A percentile compares a stretch with the other conserved stretches of the same genome.
These are phyloP conservation scores for Liparis tanakae DNA, from an alignment of 2,797 vertebrate species.

Conservation along the genomic window DNA sequence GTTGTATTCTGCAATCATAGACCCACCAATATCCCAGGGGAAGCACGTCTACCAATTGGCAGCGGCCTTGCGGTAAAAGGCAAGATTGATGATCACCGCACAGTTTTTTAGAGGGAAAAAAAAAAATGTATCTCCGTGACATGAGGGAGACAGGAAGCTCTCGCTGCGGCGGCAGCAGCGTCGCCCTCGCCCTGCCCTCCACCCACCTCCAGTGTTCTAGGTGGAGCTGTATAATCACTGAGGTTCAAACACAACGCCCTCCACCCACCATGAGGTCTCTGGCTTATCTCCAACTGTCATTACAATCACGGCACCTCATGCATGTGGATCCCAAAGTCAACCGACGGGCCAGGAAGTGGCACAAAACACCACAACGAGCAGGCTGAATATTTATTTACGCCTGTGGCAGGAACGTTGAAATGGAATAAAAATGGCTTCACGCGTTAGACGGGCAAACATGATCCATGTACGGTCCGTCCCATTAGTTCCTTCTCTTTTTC, in stretches of 20 bases:
- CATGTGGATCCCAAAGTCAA: slow-evolving; percentile 39
- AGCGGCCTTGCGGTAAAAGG: slow-evolving; percentile 41
- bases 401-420: slow-evolving; percentile 7
- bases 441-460: slow-evolving; percentile 27
- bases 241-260: slow-evolving; percentile 55
- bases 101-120: slow-evolving; percentile 51
- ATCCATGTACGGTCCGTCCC: slow-evolving; percentile 12
- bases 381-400: slow-evolving; percentile 21
- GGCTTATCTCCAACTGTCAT: slow-evolving; percentile 50
- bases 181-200: slow-evolving; percentile 55
- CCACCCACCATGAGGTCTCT: slow-evolving; percentile 62
- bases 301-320: slow-evolving; percentile 24
- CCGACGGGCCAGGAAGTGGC: slow-evolving; percentile 11
- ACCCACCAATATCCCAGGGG: slow-evolving; percentile 47
- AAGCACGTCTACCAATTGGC: slow-evolving; percentile 39
- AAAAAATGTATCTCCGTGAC: slow-evolving; percentile 42
- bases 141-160: slow-evolving; percentile 73
- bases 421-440: slow-evolving; percentile 36
- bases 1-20: slow-evolving; percentile 38
- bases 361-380: slow-evolving; percentile 21
- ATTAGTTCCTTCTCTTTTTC: slow-evolving; percentile 56
- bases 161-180: slow-evolving; percentile 42
- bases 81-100: slow-evolving; percentile 28
- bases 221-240: slow-evolving; percentile 58
- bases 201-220: slow-evolving; percentile 58